Conservation (phyloP, 2,797 vertebrate genomes). For the Darevskia mixta region DNA sequence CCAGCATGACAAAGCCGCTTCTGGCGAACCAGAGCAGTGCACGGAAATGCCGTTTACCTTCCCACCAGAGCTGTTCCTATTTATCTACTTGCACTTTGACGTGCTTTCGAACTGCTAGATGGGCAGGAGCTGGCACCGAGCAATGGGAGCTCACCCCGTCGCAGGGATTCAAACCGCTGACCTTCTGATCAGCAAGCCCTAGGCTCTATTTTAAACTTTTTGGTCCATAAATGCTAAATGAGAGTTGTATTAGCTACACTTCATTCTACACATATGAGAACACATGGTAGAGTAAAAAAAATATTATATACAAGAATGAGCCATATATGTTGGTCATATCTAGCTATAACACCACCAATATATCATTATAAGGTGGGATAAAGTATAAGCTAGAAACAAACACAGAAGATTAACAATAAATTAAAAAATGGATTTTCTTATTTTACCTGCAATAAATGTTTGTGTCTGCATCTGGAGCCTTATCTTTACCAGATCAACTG, state of each 20-base stretch:
- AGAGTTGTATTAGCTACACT: not conserved
- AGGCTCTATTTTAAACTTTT: not conserved
- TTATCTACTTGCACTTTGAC: no score
- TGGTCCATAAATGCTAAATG: not conserved
- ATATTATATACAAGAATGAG: no score
- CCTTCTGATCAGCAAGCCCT: no score
- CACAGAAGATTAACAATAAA: not conserved
- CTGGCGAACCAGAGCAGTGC: no score
- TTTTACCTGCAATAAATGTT: constrained; percentile 82
- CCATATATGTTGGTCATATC: not conserved
- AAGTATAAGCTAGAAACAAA: not conserved
- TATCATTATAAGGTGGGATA: not conserved
- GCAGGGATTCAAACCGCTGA: no score
- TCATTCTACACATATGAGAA: not conserved
- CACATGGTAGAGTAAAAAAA: not conserved
- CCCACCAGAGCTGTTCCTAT: no score
- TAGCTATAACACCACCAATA: not conserved
- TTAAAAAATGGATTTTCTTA: not conserved
- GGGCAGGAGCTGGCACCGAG: no score
- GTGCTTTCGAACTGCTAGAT: no score
- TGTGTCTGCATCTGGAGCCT: constrained; percentile 95
- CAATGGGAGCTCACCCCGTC: no score
- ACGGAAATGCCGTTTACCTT: no score
- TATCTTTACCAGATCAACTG: constrained; percentile 96
- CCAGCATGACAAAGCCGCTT: no score